Percentiles rank a stretch among this genome's conserved stretches.
Evolutionary conservation across 1,140 invertebrate species (phyloP).

Genomic region (Theocolax elegans): DNA sequence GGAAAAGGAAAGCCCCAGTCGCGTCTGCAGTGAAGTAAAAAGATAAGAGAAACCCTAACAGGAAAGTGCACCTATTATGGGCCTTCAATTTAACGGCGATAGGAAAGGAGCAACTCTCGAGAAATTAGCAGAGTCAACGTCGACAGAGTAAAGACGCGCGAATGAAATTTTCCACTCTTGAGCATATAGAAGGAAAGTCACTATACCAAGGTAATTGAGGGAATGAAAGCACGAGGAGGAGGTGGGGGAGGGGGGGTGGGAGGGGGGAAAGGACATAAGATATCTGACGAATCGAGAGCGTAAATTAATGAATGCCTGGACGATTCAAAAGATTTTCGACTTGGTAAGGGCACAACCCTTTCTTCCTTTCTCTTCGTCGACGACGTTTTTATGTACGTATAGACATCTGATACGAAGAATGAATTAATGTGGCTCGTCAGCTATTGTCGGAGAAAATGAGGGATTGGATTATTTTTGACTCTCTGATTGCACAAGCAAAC

Average conservation of each 20-base stretch:
- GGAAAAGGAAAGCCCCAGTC: too few species aligned
- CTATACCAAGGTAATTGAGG: too few species aligned
- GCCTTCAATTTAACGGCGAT: background rate
- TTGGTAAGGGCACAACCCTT: background rate
- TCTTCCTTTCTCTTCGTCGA: background rate
- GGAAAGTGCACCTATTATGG: too few species aligned
- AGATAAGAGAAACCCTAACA: too few species aligned
- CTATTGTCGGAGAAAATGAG: background rate
- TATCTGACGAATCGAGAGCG: background rate
- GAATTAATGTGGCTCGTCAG: background rate
- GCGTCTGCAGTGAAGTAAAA: too few species aligned
- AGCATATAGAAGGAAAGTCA: too few species aligned
- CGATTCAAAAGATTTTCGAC: too few species aligned
- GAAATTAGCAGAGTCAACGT: conserved; percentile 14
- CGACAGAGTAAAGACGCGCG: background rate
- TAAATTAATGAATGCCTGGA: conserved; percentile 10
- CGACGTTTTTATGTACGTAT: background rate
- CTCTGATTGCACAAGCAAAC: conserved; percentile 24
- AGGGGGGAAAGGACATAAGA: background rate
- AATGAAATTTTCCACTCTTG: background rate
- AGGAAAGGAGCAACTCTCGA: background rate
- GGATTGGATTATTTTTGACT: conserved; percentile 3
- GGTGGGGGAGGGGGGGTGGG: background rate
- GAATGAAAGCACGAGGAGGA: background rate
- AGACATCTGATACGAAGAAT: background rate